Conservation (phyloP, 2,797 vertebrate genomes). For the Sus cebifrons region DNA sequence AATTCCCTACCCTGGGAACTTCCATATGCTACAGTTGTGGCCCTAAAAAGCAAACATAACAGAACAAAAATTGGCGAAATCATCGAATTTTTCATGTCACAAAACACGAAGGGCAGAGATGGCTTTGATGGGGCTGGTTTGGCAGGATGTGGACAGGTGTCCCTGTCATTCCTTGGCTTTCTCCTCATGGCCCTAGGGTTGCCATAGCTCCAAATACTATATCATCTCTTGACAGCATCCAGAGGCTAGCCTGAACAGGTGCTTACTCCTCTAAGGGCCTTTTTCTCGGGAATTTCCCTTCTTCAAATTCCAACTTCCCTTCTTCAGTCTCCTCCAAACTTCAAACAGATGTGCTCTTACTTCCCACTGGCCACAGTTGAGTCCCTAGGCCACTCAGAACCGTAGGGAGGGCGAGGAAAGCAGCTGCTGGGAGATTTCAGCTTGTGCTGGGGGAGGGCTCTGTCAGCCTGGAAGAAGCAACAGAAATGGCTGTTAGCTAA, state of each 20-base stretch:
- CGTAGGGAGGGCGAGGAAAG: background rate
- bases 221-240: background rate
- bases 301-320: background rate
- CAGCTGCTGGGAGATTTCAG: too few species aligned
- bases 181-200: background rate
- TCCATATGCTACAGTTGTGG: too few species aligned
- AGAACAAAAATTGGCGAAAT: background rate
- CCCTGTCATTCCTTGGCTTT: background rate
- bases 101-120: accelerated
- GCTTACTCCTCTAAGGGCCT: background rate
- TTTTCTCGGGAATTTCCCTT: background rate
- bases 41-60: too few species aligned
- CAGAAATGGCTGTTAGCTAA: background rate
- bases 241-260: background rate
- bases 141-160: background rate
- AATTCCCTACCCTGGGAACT: too few species aligned
- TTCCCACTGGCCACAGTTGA: background rate
- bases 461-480: background rate
- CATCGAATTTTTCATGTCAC: background rate
- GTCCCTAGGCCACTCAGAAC: background rate
- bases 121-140: background rate
- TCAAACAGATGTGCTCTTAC: background rate
- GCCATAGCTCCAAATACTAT: background rate
- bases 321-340: too few species aligned
- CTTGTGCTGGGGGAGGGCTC: background rate